These are phyloP conservation scores for Sylvia atricapilla DNA, from an alignment of 2,113 vertebrate genomes.

Conservation along the genomic window DNA sequence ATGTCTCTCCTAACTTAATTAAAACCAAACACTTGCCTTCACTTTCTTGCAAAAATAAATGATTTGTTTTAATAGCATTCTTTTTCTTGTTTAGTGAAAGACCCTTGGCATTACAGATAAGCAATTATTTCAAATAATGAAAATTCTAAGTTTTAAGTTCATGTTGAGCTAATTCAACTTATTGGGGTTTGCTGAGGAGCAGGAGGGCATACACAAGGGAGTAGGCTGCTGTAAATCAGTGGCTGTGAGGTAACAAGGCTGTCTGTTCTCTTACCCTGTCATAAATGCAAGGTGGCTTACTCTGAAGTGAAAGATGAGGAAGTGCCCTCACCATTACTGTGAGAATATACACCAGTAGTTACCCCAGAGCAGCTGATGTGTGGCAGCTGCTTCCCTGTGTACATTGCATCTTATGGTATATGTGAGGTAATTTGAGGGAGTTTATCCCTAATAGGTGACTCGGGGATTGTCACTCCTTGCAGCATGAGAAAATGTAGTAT, in stretches of 20 bases:
- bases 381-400: conserved; percentile 49
- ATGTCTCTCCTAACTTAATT: background rate
- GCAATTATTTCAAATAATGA: background rate
- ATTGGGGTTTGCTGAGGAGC: background rate
- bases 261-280: background rate
- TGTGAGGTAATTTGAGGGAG: conserved; percentile 4
- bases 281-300: conserved; percentile 28
- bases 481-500: background rate
- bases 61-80: background rate
- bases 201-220: background rate
- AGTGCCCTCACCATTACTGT: background rate
- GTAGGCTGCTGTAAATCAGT: conserved; percentile 9
- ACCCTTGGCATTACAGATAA: background rate
- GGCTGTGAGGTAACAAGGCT: background rate
- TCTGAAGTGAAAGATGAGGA: conserved; percentile 34
- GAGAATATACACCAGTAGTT: conserved; percentile 29
- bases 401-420: background rate
- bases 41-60: background rate
- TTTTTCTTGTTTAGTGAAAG: background rate
- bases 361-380: conserved; percentile 13
- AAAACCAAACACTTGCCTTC: background rate
- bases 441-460: conserved; percentile 17
- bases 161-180: background rate
- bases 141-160: background rate
- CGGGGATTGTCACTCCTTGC: background rate